Conservation (phyloP, 2,888 invertebrate species). For the Glyphotaelius pellucidus region DNA sequence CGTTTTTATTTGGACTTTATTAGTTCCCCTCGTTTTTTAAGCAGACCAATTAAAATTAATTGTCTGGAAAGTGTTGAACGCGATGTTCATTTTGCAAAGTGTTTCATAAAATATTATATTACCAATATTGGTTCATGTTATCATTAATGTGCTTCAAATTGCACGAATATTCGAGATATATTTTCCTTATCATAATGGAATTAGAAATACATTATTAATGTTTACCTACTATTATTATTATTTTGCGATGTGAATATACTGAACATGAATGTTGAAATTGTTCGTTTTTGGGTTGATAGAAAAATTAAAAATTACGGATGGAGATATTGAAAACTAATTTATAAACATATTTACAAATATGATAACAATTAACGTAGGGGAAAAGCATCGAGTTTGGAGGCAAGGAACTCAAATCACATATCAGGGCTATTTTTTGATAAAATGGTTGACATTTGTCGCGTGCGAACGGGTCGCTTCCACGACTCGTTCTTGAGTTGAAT, state of each 20-base stretch:
- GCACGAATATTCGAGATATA: background rate
- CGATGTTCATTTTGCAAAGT: background rate
- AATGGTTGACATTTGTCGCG: too few species aligned
- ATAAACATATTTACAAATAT: background rate
- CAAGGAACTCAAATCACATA: background rate
- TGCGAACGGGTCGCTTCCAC: too few species aligned
- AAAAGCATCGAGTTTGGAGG: background rate
- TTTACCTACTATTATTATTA: background rate
- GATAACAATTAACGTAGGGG: background rate
- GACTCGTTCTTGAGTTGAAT: too few species aligned
- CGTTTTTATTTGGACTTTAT: background rate
- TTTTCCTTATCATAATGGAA: background rate
- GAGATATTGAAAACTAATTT: too few species aligned
- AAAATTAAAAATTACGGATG: too few species aligned
- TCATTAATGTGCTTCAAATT: background rate
- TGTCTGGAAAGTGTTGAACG: constrained; percentile 7
- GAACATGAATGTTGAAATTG: too few species aligned
- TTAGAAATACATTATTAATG: background rate
- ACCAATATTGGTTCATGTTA: background rate
- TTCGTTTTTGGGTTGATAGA: too few species aligned
- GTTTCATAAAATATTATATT: background rate
- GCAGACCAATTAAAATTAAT: constrained; percentile 37
- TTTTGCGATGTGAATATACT: background rate
- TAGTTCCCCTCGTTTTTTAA: constrained; percentile 17
- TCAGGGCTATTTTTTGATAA: background rate